Evolutionary conservation across 2,113 vertebrate genomes (phyloP).

Genomic region (Hiodon alosoides): DNA sequence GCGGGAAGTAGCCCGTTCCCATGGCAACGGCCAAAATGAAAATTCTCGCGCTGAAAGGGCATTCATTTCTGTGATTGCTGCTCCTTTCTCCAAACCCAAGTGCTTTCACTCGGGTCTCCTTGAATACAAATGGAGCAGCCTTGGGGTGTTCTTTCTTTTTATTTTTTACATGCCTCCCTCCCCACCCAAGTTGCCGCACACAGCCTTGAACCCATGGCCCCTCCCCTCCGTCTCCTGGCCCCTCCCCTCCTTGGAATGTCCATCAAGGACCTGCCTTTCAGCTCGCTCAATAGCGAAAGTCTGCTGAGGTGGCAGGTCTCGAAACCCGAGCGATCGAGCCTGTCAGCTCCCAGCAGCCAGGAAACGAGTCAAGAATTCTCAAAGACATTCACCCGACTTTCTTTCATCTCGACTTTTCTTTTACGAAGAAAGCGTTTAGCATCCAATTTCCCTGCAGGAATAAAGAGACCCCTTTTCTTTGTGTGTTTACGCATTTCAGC

Average conservation of each 20-base stretch:
- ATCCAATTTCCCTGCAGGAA: not conserved
- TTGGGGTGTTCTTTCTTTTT: constrained; percentile 55
- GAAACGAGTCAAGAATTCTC: not conserved
- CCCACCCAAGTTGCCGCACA: not conserved
- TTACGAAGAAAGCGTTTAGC: constrained; percentile 8
- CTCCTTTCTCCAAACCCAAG: constrained; percentile 61
- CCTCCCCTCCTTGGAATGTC: not conserved
- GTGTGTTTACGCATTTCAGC: not conserved
- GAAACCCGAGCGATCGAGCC: no score
- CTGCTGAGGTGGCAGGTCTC: no score
- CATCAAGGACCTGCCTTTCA: not conserved
- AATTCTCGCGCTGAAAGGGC: constrained; percentile 76
- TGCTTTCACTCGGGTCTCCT: constrained; percentile 60
- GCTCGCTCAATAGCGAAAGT: no score
- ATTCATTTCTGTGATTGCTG: constrained; percentile 76
- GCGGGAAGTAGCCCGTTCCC: constrained; percentile 62
- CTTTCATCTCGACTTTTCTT: constrained; percentile 3
- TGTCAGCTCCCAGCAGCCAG: not conserved
- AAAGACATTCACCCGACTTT: not conserved
- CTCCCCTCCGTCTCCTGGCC: not conserved
- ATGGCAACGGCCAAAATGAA: constrained; percentile 77
- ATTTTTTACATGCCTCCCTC: not conserved
- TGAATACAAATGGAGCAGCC: constrained; percentile 52
- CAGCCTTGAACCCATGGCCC: constrained; percentile 3
- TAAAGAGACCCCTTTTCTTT: not conserved